These are phyloP conservation scores for Antheraea assamensis DNA, from an alignment of 2,888 invertebrate genomes.

Conservation along the genomic window DNA sequence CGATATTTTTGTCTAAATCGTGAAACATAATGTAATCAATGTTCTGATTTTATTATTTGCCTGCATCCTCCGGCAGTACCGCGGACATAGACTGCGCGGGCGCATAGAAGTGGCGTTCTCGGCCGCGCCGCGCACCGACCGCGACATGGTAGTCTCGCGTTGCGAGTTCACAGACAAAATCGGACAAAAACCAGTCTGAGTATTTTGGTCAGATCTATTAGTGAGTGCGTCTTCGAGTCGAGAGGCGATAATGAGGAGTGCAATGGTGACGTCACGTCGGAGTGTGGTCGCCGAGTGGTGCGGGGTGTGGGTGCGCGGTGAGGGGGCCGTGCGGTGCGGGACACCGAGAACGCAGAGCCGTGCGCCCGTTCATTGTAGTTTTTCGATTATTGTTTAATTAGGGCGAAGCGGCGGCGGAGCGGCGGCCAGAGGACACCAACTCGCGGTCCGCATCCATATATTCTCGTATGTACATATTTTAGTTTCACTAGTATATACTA, in stretches of 20 bases:
- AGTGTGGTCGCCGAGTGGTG: conserved; percentile 39
- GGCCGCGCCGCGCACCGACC: conserved; percentile 23
- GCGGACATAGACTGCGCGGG: conserved; percentile 41
- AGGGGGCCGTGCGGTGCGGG: conserved; percentile 47
- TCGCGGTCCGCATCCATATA: conserved; percentile 56
- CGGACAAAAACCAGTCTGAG: conserved; percentile 56
- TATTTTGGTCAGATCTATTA: conserved; percentile 61
- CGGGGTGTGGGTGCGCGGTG: conserved; percentile 35
- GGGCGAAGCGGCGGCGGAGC: conserved; percentile 82
- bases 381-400: conserved; percentile 83
- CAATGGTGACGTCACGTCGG: conserved; percentile 73
- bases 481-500: background rate
- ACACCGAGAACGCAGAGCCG: conserved; percentile 71
- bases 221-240: conserved; percentile 67
- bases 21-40: conserved; percentile 16
- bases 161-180: conserved; percentile 50
- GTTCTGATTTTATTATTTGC: conserved; percentile 26
- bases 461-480: conserved; percentile 29
- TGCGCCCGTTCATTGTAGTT: conserved; percentile 82
- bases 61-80: conserved; percentile 28
- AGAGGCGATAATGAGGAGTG: conserved; percentile 80
- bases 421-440: conserved; percentile 69
- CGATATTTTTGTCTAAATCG: background rate
- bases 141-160: conserved; percentile 37
- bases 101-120: conserved; percentile 46